Conservation (phyloP, 2,113 vertebrate species). For the Ctenodactylus gundi region DNA sequence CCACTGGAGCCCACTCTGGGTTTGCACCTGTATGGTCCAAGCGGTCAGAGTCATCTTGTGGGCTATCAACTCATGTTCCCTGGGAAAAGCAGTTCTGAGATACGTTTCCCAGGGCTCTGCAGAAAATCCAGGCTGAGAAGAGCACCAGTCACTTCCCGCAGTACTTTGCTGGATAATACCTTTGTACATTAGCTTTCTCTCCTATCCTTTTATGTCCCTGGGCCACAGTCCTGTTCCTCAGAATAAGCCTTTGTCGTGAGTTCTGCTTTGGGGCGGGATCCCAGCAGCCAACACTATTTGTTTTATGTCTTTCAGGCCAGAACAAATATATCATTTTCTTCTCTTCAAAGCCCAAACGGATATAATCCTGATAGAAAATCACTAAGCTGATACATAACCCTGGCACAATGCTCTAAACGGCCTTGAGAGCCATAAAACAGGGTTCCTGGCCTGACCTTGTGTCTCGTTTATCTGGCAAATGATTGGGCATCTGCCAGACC, state of each 20-base stretch:
- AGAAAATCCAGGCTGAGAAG: background rate
- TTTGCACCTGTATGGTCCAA: background rate
- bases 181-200: background rate
- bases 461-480: background rate
- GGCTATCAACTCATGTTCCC: background rate
- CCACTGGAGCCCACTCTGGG: background rate
- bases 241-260: background rate
- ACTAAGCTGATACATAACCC: background rate
- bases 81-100: background rate
- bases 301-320: background rate
- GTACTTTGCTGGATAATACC: background rate
- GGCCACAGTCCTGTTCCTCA: fast-evolving
- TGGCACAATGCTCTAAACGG: background rate
- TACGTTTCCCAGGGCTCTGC: background rate
- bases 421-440: background rate
- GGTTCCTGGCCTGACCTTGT: too few relatives aligned
- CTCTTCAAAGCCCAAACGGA: background rate
- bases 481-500: background rate
- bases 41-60: fast-evolving
- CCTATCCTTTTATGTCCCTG: too few relatives aligned
- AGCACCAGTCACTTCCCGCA: fast-evolving
- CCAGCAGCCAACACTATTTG: background rate
- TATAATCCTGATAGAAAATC: background rate
- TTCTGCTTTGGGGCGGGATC: background rate
- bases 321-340: slow-evolving; percentile 33